Conservation (phyloP, 2,888 invertebrate genomes). For the Coelopa pilipes region DNA sequence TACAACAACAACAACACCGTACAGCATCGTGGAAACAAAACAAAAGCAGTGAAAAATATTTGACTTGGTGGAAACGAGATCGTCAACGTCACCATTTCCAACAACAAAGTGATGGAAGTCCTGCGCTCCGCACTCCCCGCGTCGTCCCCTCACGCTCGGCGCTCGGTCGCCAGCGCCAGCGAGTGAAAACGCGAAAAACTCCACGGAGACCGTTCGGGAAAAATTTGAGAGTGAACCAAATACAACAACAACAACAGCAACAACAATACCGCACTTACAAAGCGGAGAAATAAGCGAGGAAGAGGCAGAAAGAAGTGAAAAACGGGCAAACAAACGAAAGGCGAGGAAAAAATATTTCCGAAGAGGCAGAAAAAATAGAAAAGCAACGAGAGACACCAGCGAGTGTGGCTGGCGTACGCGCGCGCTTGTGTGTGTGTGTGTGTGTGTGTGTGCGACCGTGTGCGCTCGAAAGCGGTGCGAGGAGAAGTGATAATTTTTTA, state of each 20-base stretch:
- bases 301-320: constrained; percentile 1
- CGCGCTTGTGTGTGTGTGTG: not conserved
- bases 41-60: constrained; percentile 20
- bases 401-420: not conserved
- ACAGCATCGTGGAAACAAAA: too few relatives aligned
- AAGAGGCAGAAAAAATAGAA: not conserved
- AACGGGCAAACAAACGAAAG: not conserved
- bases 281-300: not conserved
- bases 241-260: too few relatives aligned
- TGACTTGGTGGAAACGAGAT: not conserved
- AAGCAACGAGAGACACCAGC: not conserved
- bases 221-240: too few relatives aligned
- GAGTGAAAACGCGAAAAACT: too few relatives aligned
- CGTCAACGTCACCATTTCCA: too few relatives aligned
- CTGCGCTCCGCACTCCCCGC: too few relatives aligned
- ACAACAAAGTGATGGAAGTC: too few relatives aligned
- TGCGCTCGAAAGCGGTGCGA: not conserved
- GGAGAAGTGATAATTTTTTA: constrained; percentile 45
- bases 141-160: too few relatives aligned
- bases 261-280: too few relatives aligned
- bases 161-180: too few relatives aligned
- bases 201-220: too few relatives aligned
- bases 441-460: not conserved
- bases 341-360: not conserved
- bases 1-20: not conserved